Evolutionary conservation across 2,797 vertebrate species (phyloP).

Genomic region (Mormyrops boulengeri): DNA sequence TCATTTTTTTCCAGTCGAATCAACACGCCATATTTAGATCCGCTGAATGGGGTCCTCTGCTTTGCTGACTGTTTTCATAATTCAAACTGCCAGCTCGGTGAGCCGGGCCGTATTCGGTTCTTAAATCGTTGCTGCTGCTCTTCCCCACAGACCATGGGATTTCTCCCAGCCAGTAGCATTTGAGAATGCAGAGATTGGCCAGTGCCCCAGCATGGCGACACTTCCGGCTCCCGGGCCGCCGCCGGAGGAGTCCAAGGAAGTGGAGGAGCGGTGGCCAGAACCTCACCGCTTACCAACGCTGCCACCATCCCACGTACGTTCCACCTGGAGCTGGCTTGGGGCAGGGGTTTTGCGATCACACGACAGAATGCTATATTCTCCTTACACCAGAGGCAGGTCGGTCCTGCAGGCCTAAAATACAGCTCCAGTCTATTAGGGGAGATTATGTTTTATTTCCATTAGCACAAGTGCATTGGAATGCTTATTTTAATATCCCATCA

Average conservation of each 20-base stretch:
- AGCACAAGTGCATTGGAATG: neutral
- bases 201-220: constrained; percentile 65
- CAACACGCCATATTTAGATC: constrained; percentile 30
- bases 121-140: constrained; percentile 28
- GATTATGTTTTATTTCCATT: neutral
- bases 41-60: constrained; percentile 50
- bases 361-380: neutral
- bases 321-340: neutral
- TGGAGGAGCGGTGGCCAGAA: neutral
- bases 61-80: constrained; percentile 56
- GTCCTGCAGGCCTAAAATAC: neutral
- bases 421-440: neutral
- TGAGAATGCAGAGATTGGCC: constrained; percentile 90
- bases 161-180: constrained; percentile 83
- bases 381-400: neutral
- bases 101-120: neutral
- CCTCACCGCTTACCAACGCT: constrained; percentile 16
- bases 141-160: constrained; percentile 79
- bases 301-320: constrained; percentile 32
- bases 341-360: neutral
- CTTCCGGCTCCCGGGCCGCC: constrained; percentile 39
- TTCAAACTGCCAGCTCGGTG: constrained; percentile 42
- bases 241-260: constrained; percentile 44
- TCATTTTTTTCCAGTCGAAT: constrained; percentile 22
- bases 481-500: neutral